Evolutionary conservation across 2,888 invertebrate genomes (phyloP).

Genomic region (Troides oblongomaculatus): DNA sequence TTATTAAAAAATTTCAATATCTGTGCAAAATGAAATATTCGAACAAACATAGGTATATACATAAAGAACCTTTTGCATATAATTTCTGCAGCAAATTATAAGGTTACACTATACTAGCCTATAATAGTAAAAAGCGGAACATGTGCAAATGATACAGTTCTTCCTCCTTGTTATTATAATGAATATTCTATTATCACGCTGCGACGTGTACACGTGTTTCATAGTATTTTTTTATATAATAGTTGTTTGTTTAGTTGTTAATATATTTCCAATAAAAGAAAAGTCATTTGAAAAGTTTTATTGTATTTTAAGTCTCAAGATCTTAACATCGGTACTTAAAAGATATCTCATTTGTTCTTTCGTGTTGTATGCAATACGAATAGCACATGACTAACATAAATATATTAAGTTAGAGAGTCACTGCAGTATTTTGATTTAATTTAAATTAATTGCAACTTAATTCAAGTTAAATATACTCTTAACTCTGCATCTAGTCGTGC

Average conservation of each 20-base stretch:
- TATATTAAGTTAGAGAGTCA: no score
- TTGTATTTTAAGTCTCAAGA: no score
- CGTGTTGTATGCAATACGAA: no score
- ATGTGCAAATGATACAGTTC: not conserved
- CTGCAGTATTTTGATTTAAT: no score
- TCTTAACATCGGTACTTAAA: no score
- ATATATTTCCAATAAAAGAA: no score
- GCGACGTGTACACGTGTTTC: not conserved
- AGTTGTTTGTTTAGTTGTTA: not conserved
- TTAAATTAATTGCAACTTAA: no score
- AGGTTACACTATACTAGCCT: not conserved
- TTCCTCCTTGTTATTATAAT: conserved; percentile 1
- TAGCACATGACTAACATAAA: no score
- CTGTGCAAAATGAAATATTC: not conserved
- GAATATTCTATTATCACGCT: conserved; percentile 14
- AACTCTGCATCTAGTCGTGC: no score
- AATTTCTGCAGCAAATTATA: conserved; percentile 4
- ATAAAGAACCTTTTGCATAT: conserved; percentile 2
- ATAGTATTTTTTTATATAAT: not conserved
- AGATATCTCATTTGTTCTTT: no score
- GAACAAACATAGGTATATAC: not conserved
- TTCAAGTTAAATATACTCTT: no score
- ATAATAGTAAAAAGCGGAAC: conserved; percentile 1
- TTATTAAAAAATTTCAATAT: not conserved
- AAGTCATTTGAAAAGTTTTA: no score